Percentiles rank a stretch among this genome's conserved stretches.
Evolutionary conservation across 1,140 invertebrate genomes (phyloP).

Genomic region (Psilanteris sp.): DNA sequence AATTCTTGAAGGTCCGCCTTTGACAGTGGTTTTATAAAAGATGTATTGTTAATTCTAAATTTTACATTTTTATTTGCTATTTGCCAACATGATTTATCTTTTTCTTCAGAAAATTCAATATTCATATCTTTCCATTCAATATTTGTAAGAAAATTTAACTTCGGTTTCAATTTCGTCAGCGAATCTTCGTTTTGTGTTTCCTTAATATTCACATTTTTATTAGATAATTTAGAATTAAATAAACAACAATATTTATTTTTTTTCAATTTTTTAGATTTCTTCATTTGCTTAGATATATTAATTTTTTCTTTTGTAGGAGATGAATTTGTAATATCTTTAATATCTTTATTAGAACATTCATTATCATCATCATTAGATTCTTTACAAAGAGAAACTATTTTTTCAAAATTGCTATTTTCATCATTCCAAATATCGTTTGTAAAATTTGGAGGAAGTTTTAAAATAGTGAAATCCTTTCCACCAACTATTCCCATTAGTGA

Average conservation of each 20-base stretch:
- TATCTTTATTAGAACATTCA: background rate
- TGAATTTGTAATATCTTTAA: no score
- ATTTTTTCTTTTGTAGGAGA: background rate
- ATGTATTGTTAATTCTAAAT: background rate
- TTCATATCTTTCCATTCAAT: slow-evolving; percentile 6
- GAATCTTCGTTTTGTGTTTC: background rate
- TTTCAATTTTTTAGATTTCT: slow-evolving; percentile 3
- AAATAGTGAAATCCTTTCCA: slow-evolving; percentile 78
- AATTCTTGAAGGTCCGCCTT: slow-evolving; percentile 5
- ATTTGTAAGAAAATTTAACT: background rate
- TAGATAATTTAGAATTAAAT: background rate
- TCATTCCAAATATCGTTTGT: slow-evolving; percentile 74
- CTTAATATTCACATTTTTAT: slow-evolving; percentile 2
- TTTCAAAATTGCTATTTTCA: slow-evolving; percentile 70
- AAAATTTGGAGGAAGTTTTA: slow-evolving; percentile 76
- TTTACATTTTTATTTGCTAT: background rate
- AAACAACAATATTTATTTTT: slow-evolving; percentile 16
- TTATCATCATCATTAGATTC: background rate
- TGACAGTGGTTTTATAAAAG: slow-evolving; percentile 10
- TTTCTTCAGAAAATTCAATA: background rate
- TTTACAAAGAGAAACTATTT: slow-evolving; percentile 49
- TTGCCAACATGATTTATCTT: slow-evolving; percentile 11
- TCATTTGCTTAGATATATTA: slow-evolving; percentile 2
- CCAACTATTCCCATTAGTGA: slow-evolving; percentile 80
- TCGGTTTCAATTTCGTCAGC: background rate